A percentile compares a stretch with the other conserved stretches of the same genome.
Evolutionary conservation across 2,888 invertebrate species (phyloP).

Genomic region (Idaea dimidiata): DNA sequence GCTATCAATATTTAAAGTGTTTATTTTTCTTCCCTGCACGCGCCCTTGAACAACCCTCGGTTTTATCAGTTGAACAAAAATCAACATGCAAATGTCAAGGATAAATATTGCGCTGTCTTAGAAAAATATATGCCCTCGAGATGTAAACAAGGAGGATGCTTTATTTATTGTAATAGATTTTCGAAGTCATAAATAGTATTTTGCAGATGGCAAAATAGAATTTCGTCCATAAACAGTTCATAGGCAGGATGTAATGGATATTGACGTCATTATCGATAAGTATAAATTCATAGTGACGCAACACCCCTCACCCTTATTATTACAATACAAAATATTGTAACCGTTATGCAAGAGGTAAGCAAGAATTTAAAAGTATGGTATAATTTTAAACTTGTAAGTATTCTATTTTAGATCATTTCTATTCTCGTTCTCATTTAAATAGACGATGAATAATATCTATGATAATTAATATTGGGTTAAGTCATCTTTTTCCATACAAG

Average conservation of each 20-base stretch:
- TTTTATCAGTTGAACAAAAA: neutral
- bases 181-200: constrained; percentile 6
- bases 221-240: constrained; percentile 31
- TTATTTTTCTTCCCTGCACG: neutral
- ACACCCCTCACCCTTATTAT: constrained; percentile 57
- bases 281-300: constrained; percentile 71
- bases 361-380: constrained; percentile 33
- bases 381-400: constrained; percentile 12
- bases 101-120: neutral
- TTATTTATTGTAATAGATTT: constrained; percentile 1
- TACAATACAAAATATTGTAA: constrained; percentile 50
- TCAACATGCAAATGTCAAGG: neutral
- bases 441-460: neutral
- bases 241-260: constrained; percentile 41
- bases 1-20: neutral
- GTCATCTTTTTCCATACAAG: neutral
- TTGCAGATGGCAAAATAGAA: neutral
- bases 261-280: constrained; percentile 63
- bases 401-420: constrained; percentile 16
- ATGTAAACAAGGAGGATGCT: neutral
- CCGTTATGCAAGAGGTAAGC: constrained; percentile 59
- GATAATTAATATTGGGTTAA: neutral
- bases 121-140: neutral
- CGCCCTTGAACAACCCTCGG: neutral
- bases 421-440: constrained; percentile 10